Percentiles rank a stretch among this genome's conserved stretches.
Evolutionary conservation across 1,140 invertebrate genomes (phyloP).

Genomic region (Drosophila parvula): DNA sequence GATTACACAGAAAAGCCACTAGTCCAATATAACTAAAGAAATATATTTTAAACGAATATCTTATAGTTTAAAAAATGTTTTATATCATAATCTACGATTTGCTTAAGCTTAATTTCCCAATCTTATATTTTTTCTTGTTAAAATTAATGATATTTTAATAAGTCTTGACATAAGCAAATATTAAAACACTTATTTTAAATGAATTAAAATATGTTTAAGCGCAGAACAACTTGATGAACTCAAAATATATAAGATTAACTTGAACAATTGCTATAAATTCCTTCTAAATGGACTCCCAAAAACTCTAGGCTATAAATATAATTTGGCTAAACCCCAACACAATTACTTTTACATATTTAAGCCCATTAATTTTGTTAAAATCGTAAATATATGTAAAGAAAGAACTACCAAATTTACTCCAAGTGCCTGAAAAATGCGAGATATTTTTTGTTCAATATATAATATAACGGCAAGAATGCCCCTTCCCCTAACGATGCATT

Average conservation of each 20-base stretch:
- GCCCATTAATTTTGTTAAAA: neutral
- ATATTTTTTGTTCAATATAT: neutral
- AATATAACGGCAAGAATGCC: conserved; percentile 16
- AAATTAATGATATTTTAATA: neutral
- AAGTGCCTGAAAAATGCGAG: neutral
- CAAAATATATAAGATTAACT: neutral
- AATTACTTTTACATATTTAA: too few species aligned
- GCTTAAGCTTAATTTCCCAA: too few species aligned
- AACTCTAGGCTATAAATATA: neutral
- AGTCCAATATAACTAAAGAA: neutral
- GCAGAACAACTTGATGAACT: neutral
- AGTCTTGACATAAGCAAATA: too few species aligned
- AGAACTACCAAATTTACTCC: neutral
- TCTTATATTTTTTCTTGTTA: neutral
- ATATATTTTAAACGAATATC: neutral
- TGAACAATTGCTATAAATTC: neutral
- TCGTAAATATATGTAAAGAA: neutral
- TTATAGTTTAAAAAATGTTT: neutral
- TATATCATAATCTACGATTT: neutral
- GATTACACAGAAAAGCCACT: neutral
- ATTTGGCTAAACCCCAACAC: neutral
- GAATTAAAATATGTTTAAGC: neutral
- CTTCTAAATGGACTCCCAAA: neutral
- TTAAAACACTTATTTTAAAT: too few species aligned
- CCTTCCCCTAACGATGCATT: conserved; percentile 21